Base-by-base conservation (phyloP, 2,888 invertebrate species). In the Temnothorax rugatulus region DNA sequence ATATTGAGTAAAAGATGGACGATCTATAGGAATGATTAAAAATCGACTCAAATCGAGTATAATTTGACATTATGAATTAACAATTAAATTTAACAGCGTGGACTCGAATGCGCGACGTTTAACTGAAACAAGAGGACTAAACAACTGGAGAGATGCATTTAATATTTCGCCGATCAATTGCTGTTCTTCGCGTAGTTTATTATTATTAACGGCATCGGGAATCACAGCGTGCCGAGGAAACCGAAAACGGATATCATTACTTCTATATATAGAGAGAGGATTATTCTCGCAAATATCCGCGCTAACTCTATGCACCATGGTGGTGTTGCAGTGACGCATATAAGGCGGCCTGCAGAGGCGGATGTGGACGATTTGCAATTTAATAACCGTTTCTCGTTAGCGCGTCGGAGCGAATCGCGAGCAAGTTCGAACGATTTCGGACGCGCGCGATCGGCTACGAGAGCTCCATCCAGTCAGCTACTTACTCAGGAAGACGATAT, bases 251-350 rank as follows among this genome's bases (percentile, higher is more conserved):
- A 63, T 38, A 38, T 7, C 38, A 2, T n/a, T 44, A 25, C 4
- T 47, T 47, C 18, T 8, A 4, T 29, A 1, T 25, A 69, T 41
- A 38, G 13, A 73, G 38, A 11, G 18, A 25, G 11, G 11, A 57
- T 41, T 57, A 57, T 73, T 73, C 7, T 13, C 18, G 57, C 41
- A 11, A 25, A 25, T 92, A 61, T 93, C 91, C 7, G 91, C 93
- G n/a, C 77, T 92, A 8, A 91, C 92, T 25, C 64, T 91, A 7
- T 92, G 92, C 66, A 41, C 25, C 89, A 91, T 50, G 89, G 89
- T 5, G 88, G 84, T 52, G 83, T 91, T 50, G 91, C 88, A 3
- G 82, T 85, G 9, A 57, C 41, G 38, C 82, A 89, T 54, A 90
- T 54, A 90, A 91, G 41, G 69, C 68, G 41, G 71, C 66, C 4